Evolutionary conservation across 2,797 vertebrate species (phyloP), one percentile per base, ranked within the genome.

Genomic region (Eulemur albifrons): DNA sequence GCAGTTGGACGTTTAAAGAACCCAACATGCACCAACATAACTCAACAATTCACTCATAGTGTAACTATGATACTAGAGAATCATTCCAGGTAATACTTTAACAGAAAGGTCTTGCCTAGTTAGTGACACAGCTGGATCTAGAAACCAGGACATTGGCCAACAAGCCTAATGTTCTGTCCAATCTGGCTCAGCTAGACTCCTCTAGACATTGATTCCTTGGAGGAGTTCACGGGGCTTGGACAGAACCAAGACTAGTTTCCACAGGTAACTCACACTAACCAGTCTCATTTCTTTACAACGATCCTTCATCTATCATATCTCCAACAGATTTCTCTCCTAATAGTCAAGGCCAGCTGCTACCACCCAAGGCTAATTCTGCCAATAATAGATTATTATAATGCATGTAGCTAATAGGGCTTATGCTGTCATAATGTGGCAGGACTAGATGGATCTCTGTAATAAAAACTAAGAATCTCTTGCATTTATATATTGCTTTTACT

Each of bases 351-450:
- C 94, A 97, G 95, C 93, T 95, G 95, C 87, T 88, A 72, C 85
- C 76, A 97, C 90, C 94, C 86, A 93, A 89, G 94, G 96, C 96
- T 96, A 90, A 88, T 75, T 88, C 85, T 90, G 79, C 70, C 95
- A 93, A 95, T 76, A 94, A 96, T 95, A 92, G 90, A 96, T 97
- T 94, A 95, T 96, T 93, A 96, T 95, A 97, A 97, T 94, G 65
- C 76, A 93, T 77, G 93, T 82, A 79, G 94, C 90, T 94, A 96
- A 97, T 96, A 97, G 83, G 69, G 76, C 48, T 88, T 76, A 48
- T n/a, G 87, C 80, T 96, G 82, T 96, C 96, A 91, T 88, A 84
- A 93, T 70, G 83, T 97, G 95, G 93, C 88, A 87, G 83, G 80
- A 76, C 40, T 75, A 91, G 96, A 97, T 75, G 93, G 89, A 97